These are phyloP conservation scores for Eucriotettix oculatus DNA, from an alignment of 2,888 invertebrate species.

Conservation along the genomic window DNA sequence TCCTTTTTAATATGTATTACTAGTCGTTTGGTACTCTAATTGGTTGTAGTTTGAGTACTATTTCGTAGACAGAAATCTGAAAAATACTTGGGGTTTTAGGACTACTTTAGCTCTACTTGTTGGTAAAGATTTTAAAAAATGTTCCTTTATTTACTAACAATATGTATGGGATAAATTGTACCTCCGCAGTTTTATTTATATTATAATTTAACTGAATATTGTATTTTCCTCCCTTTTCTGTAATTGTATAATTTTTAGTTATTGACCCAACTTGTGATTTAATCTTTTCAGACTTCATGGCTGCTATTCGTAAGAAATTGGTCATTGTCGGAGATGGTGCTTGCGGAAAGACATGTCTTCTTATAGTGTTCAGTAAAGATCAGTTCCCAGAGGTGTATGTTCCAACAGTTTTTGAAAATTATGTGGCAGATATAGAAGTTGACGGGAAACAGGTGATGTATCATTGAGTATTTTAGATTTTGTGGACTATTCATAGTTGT, in stretches of 20 bases:
- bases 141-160: too few relatives aligned
- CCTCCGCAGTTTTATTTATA: too few relatives aligned
- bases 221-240: too few relatives aligned
- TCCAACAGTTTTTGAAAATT: slow-evolving; percentile 48
- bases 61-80: not conserved
- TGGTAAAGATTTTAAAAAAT: too few relatives aligned
- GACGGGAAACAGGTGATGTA: slow-evolving; percentile 32
- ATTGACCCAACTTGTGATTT: not conserved
- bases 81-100: too few relatives aligned
- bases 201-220: too few relatives aligned
- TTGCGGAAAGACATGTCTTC: slow-evolving; percentile 41
- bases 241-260: too few relatives aligned
- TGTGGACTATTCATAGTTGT: too few relatives aligned
- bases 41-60: not conserved
- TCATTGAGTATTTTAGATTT: not conserved
- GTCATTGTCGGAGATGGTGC: slow-evolving; percentile 30
- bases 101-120: too few relatives aligned
- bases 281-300: slow-evolving; percentile 6
- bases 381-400: slow-evolving; percentile 47
- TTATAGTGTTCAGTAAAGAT: slow-evolving; percentile 41
- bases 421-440: slow-evolving; percentile 43
- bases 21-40: not conserved
- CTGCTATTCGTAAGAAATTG: slow-evolving; percentile 12
- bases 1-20: not conserved
- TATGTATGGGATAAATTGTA: too few relatives aligned